These are phyloP conservation scores for Plectrocnemia conspersa DNA, from an alignment of 1,140 invertebrate species.

Conservation along the genomic window DNA sequence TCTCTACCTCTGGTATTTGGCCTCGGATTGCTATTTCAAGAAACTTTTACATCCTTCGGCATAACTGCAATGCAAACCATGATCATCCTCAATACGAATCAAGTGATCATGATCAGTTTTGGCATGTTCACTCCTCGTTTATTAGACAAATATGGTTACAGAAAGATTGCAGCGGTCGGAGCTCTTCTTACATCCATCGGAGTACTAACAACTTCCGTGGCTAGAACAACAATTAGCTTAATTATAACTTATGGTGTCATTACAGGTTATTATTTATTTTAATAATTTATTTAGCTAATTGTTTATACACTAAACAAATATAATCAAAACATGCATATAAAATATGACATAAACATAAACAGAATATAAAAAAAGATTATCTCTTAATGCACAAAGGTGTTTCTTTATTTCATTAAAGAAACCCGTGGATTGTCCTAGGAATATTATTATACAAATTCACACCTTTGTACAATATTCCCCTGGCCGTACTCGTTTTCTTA, in stretches of 20 bases:
- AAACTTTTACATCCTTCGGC: constrained; percentile 48
- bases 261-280: constrained; percentile 46
- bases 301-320: too few relatives aligned
- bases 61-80: constrained; percentile 53
- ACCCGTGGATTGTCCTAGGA: too few relatives aligned
- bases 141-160: constrained; percentile 48
- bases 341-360: neutral
- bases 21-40: constrained; percentile 56
- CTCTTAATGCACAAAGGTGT: neutral
- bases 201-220: constrained; percentile 44
- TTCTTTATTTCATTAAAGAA: too few relatives aligned
- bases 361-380: neutral
- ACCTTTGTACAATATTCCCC: too few relatives aligned
- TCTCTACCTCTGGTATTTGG: constrained; percentile 54
- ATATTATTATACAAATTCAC: too few relatives aligned
- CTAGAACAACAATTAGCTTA: constrained; percentile 44
- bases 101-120: constrained; percentile 59
- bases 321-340: too few relatives aligned
- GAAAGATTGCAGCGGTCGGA: constrained; percentile 47
- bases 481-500: too few relatives aligned
- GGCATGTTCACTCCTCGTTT: constrained; percentile 55
- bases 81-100: constrained; percentile 57
- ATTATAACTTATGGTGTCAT: constrained; percentile 54
- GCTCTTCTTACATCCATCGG: constrained; percentile 42
- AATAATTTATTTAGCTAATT: constrained; percentile 3